Evolutionary conservation across 1,140 invertebrate genomes (phyloP), one percentile per base, ranked within the genome.

Genomic region (Pogonomyrmex californicus): DNA sequence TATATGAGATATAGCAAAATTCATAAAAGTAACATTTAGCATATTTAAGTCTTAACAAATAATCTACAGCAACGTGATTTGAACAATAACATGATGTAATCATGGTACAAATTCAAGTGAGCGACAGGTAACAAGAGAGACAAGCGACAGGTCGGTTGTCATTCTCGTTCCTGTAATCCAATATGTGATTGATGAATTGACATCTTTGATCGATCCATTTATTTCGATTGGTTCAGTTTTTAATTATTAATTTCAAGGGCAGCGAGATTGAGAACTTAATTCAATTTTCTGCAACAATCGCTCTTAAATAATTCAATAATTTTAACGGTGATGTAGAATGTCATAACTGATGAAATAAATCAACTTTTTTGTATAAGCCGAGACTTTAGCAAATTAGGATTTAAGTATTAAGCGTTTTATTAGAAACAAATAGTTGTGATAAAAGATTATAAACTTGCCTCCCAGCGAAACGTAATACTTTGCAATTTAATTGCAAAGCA

Each of bases 131-230:
- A 58, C 63, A 66, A 33, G 17, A 65, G 51, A 2, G 47, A 68
- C 62, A 81, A 47, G 47, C 36, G 41, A 60, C 30, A 33, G 49
- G 62, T 70, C 36, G 47, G n/a, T 38, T 81, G 68, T 49, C 79
- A 62, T 38, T 75, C 44, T 73, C n/a, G 54, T 75, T 44, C 44
- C 66, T 47, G 38, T 83, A 49, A 83, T 73, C n/a, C 30, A 17
- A 81, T 68, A 81, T 56, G 14, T 56, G 78, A 68, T 44, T 30
- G 78, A 82, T 70, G 63, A 33, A 58, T 82, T n/a, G 79, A 83
- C 68, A 60, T 60, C 30, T 75, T 73, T 62, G 54, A 83, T 73
- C 54, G 41, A 33, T 47, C 3, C 2, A 17, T 60, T 73, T 68
- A 81, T 12, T 30, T n/a, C 36, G 54, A 75, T 83, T 62, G 12